phyloP scores from a whole-genome alignment of 2,113 vertebrate genomes.

The Malurus elegans region DNA sequence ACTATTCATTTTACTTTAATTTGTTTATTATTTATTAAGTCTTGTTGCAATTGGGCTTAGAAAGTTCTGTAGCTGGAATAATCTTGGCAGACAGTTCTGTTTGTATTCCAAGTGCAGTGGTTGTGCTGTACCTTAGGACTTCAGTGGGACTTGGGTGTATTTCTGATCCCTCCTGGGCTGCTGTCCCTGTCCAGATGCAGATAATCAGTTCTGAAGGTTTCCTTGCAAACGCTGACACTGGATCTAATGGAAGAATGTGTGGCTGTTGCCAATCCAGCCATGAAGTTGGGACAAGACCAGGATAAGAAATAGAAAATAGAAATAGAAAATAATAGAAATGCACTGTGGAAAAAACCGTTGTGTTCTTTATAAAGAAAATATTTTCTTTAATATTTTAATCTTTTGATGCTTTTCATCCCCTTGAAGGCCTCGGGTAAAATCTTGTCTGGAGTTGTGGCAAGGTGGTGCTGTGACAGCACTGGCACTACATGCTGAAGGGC shows the following conservation, averaged over 20 bases:
- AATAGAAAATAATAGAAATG: not conserved
- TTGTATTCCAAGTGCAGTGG: not conserved
- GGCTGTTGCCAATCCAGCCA: not conserved
- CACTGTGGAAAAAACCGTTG: not conserved
- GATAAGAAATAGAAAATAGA: not conserved
- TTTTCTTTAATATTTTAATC: not conserved
- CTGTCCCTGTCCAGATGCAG: not conserved
- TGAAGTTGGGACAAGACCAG: not conserved
- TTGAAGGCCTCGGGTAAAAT: not conserved
- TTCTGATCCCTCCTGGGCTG: not conserved
- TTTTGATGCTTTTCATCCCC: not conserved
- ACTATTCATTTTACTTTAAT: not conserved
- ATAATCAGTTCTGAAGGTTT: not conserved
- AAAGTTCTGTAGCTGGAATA: not conserved
- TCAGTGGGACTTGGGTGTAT: not conserved
- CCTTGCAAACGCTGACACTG: not conserved
- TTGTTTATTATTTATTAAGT: not conserved
- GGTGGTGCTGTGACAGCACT: not conserved
- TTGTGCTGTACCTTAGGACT: not conserved
- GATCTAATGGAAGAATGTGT: not conserved
- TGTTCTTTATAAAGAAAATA: not conserved
- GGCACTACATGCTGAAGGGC: not conserved
- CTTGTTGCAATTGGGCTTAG: not conserved
- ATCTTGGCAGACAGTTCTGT: not conserved
- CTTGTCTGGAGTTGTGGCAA: not conserved